Evolutionary conservation across 1,140 invertebrate species (phyloP), one percentile per base, ranked within the genome.

Genomic region (Caenorhabditis inopinata): DNA sequence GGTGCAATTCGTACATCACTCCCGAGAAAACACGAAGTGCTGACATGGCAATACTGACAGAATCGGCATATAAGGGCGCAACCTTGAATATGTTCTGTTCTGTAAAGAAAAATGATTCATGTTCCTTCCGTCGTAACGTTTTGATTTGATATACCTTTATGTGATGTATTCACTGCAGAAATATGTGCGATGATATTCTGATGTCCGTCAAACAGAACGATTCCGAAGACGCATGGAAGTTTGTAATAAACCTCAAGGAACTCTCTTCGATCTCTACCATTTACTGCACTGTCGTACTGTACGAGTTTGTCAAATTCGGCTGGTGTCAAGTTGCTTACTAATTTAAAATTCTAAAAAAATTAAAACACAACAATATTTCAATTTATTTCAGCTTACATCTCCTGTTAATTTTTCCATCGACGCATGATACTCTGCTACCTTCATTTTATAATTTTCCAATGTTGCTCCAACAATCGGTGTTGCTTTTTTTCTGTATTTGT

Each of bases 1-100:
- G 58, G 42, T 68, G 58, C 58, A 68, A 21, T 42, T 68, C 58
- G 58, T 18, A 68, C 58, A 68, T 68, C 32, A 68, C 58, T 68
- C 58, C 58, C 14, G 58, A 68, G 58, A 68, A 68, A n/a, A 68
- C 58, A 21, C 58, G 58, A 42, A 68, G 58, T 18, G 58, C 58
- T 68, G 58, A 68, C 58, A 68, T 68, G 32, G 58, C 58, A 42
- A 68, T 68, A 9, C 46, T 46, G 18, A 29, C 23, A 12, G 42
- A 47, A 38, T 48, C 46, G 29, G 73, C 73, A 27, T 75, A 75
- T 12, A 75, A 18, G 14, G 73, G 73, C 12, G 73, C 73, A 3
- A 75, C 45, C 35, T 75, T 75, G 73, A 47, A 75, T 14, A 75
- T 18, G 58, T 68, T 46, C 2, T 75, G 27, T 47, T 48, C 46